A percentile compares a stretch with the other conserved stretches of the same genome.
Evolutionary conservation across 2,888 invertebrate genomes (phyloP).

Genomic region (Hesperia comma): DNA sequence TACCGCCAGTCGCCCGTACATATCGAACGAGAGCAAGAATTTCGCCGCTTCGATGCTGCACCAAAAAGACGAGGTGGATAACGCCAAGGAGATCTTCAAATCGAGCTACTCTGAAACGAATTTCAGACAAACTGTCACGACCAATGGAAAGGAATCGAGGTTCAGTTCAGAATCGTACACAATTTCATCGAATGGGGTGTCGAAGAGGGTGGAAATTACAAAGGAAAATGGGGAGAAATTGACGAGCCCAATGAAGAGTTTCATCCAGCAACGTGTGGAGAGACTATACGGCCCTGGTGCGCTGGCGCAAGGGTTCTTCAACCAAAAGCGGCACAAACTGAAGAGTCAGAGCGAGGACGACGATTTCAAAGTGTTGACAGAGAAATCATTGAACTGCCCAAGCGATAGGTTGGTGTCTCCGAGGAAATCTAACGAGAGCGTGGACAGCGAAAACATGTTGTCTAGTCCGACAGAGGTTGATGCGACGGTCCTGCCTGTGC

Average conservation of each 20-base stretch:
- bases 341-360: constrained; percentile 73
- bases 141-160: constrained; percentile 67
- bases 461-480: constrained; percentile 66
- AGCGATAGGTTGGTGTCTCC: constrained; percentile 62
- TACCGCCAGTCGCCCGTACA: constrained; percentile 69
- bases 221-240: constrained; percentile 77
- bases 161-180: constrained; percentile 74
- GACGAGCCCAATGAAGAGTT: constrained; percentile 86
- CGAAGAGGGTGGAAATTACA: constrained; percentile 76
- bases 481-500: constrained; percentile 86
- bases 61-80: constrained; percentile 75
- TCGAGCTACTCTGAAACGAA: constrained; percentile 80
- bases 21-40: constrained; percentile 71
- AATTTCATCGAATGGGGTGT: constrained; percentile 75
- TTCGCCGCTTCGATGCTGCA: constrained; percentile 76
- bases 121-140: constrained; percentile 69
- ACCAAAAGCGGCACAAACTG: constrained; percentile 83
- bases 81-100: constrained; percentile 73
- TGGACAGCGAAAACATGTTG: constrained; percentile 56
- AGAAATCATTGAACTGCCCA: constrained; percentile 71
- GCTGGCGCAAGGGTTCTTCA: constrained; percentile 92
- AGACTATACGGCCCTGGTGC: constrained; percentile 94
- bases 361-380: constrained; percentile 67
- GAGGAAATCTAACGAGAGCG: constrained; percentile 56
- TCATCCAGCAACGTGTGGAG: constrained; percentile 95